Conservation (phyloP, 2,797 vertebrate genomes). For the Propithecus deckenii region DNA sequence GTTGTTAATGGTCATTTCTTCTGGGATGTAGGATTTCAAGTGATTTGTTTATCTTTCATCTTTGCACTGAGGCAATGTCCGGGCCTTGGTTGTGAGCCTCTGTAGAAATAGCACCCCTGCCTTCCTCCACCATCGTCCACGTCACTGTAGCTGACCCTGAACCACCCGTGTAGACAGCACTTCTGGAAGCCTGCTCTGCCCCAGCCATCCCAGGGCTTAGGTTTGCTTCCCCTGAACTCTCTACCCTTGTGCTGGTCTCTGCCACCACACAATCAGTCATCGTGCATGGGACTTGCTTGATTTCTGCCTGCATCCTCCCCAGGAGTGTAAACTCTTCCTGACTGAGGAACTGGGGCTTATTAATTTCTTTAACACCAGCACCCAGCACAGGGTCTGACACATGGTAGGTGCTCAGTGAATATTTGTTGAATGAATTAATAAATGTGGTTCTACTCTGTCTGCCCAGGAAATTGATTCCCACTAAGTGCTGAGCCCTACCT, state of each 20-base stretch:
- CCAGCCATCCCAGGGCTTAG: neutral
- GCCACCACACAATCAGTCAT: neutral
- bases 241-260: neutral
- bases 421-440: neutral
- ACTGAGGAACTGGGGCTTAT: neutral
- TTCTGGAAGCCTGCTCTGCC: neutral
- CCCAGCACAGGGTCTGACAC: neutral
- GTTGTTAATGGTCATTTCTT: neutral
- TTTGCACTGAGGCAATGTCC: neutral
- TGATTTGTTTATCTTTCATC: neutral
- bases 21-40: neutral
- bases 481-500: neutral
- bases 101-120: neutral
- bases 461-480: neutral
- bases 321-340: neutral
- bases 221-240: neutral
- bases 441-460: neutral
- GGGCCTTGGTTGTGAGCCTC: neutral
- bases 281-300: neutral
- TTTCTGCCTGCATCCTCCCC: neutral
- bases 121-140: neutral
- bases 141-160: neutral
- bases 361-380: neutral
- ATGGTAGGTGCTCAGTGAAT: neutral
- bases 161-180: neutral